Evolutionary conservation across 2,888 invertebrate genomes (phyloP), one percentile per base, ranked within the genome.

Genomic region (Erebia epiphron): DNA sequence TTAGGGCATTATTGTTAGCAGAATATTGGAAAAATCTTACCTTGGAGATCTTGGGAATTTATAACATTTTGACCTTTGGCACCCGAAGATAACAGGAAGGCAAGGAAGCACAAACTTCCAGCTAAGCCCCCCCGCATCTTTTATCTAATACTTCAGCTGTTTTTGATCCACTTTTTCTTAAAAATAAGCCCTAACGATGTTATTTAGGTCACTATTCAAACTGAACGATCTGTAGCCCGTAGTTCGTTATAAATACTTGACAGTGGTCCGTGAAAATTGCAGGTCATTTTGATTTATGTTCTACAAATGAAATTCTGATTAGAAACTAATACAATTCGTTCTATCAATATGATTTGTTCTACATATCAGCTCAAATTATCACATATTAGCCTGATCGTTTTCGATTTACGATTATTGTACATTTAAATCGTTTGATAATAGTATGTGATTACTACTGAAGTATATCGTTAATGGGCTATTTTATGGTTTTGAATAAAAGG

Each of bases 101-200:
- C 78, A 58, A 83, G 77, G 80, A 80, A 79, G 78, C 77, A 78
- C 18, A 81, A n/a, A 75, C 82, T 78, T 75, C 80, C 74, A 61
- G 79, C 57, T 49, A 72, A 70, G 75, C 76, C 79, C 69, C 75
- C 79, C 78, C 76, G 78, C 83, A 82, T 83, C 68, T 73, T 75
- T 71, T 67, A 49, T 58, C 16, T 16, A 57, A 67, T 52, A 35
- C 35, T 35, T 35, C 18, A 41, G 46, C 26, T 54, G 9, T 60
- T 63, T 54, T 67, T 26, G 70, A 54, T 77, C 76, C 75, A 75
- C 73, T 69, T 73, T 74, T 68, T 14, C 66, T 66, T 68, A n/a
- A 68, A 68, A 52, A 26, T 57, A 43, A 35, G 41, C 54, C 67
- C 50, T 57, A 61, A 50, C 68, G 74, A 68, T 73, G 72, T 70